Evolutionary conservation across 2,888 invertebrate genomes (phyloP).

Genomic region (Meta bourneti): DNA sequence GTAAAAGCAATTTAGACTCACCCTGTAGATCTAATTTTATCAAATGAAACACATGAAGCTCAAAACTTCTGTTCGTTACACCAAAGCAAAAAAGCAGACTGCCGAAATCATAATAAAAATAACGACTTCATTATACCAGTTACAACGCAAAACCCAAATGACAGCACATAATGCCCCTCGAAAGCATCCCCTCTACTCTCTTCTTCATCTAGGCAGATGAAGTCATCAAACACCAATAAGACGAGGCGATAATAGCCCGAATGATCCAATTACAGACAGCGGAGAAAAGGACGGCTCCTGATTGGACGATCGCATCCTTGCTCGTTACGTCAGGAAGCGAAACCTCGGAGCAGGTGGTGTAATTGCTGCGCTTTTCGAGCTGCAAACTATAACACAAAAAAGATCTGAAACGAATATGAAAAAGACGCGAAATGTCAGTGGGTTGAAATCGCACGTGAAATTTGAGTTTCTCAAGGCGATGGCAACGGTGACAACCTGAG

Average conservation of each 20-base stretch:
- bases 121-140: constrained; percentile 5
- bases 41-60: neutral
- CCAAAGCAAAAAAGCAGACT: neutral
- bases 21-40: neutral
- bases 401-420: constrained; percentile 8
- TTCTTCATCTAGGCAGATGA: neutral
- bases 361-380: constrained; percentile 14
- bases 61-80: neutral
- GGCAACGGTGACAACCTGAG: neutral
- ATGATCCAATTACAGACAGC: constrained; percentile 59
- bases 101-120: constrained; percentile 2
- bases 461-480: neutral
- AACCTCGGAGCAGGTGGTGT: constrained; percentile 16
- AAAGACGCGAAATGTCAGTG: neutral
- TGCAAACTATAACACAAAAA: constrained; percentile 5
- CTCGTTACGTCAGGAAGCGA: constrained; percentile 35
- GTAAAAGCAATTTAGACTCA: too few relatives aligned
- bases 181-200: neutral
- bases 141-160: neutral
- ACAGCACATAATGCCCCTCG: neutral
- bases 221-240: constrained; percentile 55
- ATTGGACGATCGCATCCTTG: constrained; percentile 20
- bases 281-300: constrained; percentile 34
- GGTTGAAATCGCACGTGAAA: neutral
- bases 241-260: constrained; percentile 46